Evolutionary conservation across 1,140 invertebrate genomes (phyloP).

Genomic region (Aradophagus sp.): DNA sequence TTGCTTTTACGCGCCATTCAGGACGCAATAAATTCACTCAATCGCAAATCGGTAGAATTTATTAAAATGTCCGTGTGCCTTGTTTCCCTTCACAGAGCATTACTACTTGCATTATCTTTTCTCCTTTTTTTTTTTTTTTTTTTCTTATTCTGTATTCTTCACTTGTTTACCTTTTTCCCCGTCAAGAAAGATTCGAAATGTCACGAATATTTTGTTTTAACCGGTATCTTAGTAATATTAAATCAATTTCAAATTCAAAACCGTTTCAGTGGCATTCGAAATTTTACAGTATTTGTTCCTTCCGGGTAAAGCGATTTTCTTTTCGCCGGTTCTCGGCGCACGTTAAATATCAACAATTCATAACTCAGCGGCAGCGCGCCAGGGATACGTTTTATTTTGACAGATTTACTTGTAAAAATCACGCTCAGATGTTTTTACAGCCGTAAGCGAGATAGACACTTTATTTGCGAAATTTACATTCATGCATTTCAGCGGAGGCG

Average conservation of each 20-base stretch:
- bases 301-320: slow-evolving; percentile 9
- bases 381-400: slow-evolving; percentile 28
- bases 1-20: slow-evolving; percentile 7
- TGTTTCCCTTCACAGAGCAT: too few relatives aligned
- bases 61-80: too few relatives aligned
- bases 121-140: too few relatives aligned
- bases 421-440: slow-evolving; percentile 3
- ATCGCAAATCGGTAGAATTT: too few relatives aligned
- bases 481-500: not conserved
- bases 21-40: too few relatives aligned
- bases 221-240: slow-evolving; percentile 14
- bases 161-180: too few relatives aligned
- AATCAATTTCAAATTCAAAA: slow-evolving; percentile 19
- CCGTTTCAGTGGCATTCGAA: slow-evolving; percentile 12
- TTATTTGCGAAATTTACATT: slow-evolving; percentile 5
- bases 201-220: slow-evolving; percentile 3
- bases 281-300: slow-evolving; percentile 6
- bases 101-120: too few relatives aligned
- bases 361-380: slow-evolving; percentile 9
- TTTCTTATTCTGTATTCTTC: too few relatives aligned
- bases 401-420: slow-evolving; percentile 34
- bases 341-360: slow-evolving; percentile 33
- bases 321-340: not conserved
- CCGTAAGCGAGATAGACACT: not conserved
- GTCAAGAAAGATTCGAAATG: slow-evolving; percentile 11